A percentile compares a stretch with the other conserved stretches of the same genome.
These are phyloP conservation scores for Eptesicus fuscus DNA, from an alignment of 2,113 vertebrate species.

Conservation along the genomic window DNA sequence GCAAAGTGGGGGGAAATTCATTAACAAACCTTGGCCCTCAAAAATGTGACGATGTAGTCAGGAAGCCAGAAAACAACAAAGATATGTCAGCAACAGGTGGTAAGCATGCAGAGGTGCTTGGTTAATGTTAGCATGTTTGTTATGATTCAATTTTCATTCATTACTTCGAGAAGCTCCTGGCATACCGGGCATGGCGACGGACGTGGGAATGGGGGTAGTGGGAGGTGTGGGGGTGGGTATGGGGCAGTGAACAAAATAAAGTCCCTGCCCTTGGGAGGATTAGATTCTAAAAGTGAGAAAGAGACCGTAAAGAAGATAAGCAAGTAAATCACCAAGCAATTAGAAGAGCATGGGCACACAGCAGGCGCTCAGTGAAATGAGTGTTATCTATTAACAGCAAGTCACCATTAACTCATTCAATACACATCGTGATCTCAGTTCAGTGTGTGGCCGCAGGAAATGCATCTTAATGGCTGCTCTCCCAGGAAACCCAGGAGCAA, in stretches of 20 bases:
- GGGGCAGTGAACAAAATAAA: conserved; percentile 39
- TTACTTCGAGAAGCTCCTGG: neutral
- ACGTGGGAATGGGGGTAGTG: neutral
- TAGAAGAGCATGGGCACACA: conserved; percentile 50
- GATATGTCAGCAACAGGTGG: neutral
- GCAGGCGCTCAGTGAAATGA: conserved; percentile 63
- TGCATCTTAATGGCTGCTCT: neutral
- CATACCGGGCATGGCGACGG: neutral
- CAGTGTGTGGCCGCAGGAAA: neutral
- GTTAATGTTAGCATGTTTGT: neutral
- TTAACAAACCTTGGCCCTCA: neutral
- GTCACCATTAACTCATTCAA: conserved; percentile 45
- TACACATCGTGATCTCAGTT: neutral
- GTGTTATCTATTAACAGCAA: conserved; percentile 54
- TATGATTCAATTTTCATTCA: conserved; percentile 31
- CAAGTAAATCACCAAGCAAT: conserved; percentile 49
- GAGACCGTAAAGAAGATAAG: conserved; percentile 48
- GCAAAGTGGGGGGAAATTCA: neutral
- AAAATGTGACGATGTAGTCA: neutral
- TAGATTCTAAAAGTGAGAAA: conserved; percentile 30
- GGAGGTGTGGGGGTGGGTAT: neutral
- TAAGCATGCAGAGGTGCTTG: neutral
- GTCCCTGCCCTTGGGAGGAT: conserved; percentile 7
- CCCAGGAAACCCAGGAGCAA: neutral
- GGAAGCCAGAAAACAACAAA: neutral